These are phyloP conservation scores for Babyrousa celebensis DNA, from an alignment of 2,797 vertebrate genomes.

Conservation along the genomic window DNA sequence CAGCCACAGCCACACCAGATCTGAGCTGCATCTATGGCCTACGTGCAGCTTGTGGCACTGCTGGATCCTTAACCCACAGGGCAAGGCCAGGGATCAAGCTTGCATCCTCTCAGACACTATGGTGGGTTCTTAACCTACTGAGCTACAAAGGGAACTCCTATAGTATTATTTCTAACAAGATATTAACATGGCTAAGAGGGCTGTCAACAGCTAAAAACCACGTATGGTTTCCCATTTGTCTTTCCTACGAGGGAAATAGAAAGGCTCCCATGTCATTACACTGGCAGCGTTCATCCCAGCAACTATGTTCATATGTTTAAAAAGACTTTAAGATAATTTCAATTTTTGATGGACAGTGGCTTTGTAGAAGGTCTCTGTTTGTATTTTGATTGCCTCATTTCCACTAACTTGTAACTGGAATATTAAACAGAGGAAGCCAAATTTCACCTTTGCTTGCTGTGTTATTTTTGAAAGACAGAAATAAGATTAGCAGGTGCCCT, in stretches of 20 bases:
- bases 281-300: background rate
- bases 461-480: constrained; percentile 71
- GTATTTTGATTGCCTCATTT: constrained; percentile 56
- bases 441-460: constrained; percentile 57
- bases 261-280: background rate
- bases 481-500: constrained; percentile 31
- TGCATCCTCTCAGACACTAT: no score
- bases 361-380: constrained; percentile 50
- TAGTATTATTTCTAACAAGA: constrained; percentile 76
- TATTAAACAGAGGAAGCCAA: constrained; percentile 75
- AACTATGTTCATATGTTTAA: constrained; percentile 55
- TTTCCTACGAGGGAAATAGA: constrained; percentile 41
- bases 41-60: no score
- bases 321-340: constrained; percentile 64
- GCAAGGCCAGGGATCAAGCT: no score
- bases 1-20: no score
- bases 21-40: no score
- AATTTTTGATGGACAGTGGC: background rate
- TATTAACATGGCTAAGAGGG: constrained; percentile 14
- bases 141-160: no score
- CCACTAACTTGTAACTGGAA: constrained; percentile 22
- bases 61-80: no score
- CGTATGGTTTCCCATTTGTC: constrained; percentile 50
- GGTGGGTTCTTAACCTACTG: no score
- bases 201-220: constrained; percentile 63